Percentiles rank a stretch among this genome's conserved stretches.
phyloP scores from a whole-genome alignment of 2,113 vertebrate species.

The Oreochromis aureus region DNA sequence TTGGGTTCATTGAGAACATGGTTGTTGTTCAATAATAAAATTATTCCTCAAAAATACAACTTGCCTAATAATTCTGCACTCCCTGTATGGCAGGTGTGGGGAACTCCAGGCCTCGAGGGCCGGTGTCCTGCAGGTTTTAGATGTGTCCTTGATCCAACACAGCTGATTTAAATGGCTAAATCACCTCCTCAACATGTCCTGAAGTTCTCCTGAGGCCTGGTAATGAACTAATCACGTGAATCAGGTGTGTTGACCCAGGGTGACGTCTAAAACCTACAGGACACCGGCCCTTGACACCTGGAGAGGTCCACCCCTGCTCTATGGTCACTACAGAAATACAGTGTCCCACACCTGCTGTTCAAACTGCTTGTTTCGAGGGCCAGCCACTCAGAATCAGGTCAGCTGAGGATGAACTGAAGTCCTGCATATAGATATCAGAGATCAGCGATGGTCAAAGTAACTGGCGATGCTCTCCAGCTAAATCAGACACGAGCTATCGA shows the following conservation, averaged over 20 bases:
- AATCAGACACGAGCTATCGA: background rate
- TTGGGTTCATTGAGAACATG: no score
- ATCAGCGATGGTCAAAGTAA: background rate
- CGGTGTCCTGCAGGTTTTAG: rapidly evolving
- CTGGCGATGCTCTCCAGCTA: background rate
- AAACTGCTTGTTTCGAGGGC: background rate
- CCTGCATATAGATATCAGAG: background rate
- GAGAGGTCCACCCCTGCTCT: background rate
- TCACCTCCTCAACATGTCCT: rapidly evolving
- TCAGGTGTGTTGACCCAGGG: background rate
- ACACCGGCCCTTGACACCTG: rapidly evolving
- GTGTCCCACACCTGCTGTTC: background rate
- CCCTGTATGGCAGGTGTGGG: rapidly evolving
- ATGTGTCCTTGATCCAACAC: rapidly evolving
- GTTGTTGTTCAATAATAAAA: no score
- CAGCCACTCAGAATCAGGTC: background rate
- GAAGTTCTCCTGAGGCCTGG: background rate
- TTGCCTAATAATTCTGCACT: no score
- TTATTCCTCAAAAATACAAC: no score
- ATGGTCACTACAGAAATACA: background rate
- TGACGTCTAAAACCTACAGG: rapidly evolving
- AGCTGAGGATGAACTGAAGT: background rate
- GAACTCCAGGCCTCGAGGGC: background rate
- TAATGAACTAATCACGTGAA: rapidly evolving
- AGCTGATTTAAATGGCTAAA: rapidly evolving